Percentiles rank a stretch among this genome's conserved stretches.
Conservation (phyloP, 2,797 vertebrate genomes). For the Chelonia mydas region DNA sequence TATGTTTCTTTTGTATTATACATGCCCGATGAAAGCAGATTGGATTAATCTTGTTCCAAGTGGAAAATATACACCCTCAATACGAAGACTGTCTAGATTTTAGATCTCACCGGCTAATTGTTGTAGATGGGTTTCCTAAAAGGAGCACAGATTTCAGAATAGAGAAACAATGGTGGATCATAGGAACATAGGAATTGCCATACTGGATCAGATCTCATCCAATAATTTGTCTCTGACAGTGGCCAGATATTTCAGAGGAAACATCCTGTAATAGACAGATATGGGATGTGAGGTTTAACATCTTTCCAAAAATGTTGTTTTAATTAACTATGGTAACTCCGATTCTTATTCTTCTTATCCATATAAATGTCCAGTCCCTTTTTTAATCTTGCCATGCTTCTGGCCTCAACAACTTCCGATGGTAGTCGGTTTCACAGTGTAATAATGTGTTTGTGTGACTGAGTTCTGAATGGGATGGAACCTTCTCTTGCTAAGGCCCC, state of each 20-base stretch:
- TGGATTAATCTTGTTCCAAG: not conserved
- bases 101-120: rapidly evolving
- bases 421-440: not conserved
- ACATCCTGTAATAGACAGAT: not conserved
- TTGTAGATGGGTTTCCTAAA: not conserved
- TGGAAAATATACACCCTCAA: not conserved
- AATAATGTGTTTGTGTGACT: not conserved
- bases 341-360: rapidly evolving
- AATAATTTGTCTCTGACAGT: not conserved
- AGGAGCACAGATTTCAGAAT: not conserved
- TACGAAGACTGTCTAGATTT: not conserved
- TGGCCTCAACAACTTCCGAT: rapidly evolving
- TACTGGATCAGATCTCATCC: not conserved
- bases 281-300: not conserved
- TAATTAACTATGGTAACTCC: not conserved
- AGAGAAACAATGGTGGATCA: not conserved
- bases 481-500: not conserved
- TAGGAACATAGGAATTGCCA: not conserved
- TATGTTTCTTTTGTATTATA: not conserved
- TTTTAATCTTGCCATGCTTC: not conserved
- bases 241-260: not conserved
- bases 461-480: not conserved
- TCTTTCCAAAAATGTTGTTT: not conserved
- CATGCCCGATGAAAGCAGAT: not conserved
- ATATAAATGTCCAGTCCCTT: not conserved